Percentiles rank a stretch among this genome's conserved stretches.
These are phyloP conservation scores for Ypsolopha sequella DNA, from an alignment of 2,888 invertebrate species.

Conservation along the genomic window DNA sequence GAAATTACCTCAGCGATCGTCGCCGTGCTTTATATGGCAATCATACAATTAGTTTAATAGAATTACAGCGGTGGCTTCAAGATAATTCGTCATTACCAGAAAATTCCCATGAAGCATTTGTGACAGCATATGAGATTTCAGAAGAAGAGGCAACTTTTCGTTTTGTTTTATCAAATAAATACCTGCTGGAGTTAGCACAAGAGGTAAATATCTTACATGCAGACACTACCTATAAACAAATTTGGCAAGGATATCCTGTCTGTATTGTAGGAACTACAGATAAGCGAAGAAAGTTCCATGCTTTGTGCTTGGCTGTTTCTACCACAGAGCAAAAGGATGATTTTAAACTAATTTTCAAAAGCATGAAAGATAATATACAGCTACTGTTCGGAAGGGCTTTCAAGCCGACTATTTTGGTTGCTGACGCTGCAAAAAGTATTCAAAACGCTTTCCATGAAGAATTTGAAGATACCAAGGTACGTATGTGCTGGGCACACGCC, in stretches of 20 bases:
- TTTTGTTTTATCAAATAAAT: background rate
- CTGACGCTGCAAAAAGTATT: slow-evolving; percentile 11
- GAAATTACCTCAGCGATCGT: background rate
- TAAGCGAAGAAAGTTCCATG: background rate
- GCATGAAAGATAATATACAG: background rate
- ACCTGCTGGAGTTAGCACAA: background rate
- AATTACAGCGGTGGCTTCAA: background rate
- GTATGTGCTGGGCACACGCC: slow-evolving; percentile 10
- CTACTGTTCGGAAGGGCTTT: background rate
- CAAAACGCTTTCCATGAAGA: slow-evolving; percentile 10
- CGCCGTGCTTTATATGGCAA: background rate
- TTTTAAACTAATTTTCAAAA: background rate
- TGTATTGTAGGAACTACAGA: background rate
- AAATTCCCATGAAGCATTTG: background rate
- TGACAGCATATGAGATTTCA: background rate
- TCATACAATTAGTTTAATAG: background rate
- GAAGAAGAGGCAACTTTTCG: background rate
- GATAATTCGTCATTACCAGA: background rate
- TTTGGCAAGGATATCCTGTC: background rate
- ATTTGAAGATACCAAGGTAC: slow-evolving; percentile 8
- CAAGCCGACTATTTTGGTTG: slow-evolving; percentile 3
- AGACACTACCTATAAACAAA: background rate
- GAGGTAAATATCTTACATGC: background rate
- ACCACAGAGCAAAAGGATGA: background rate
- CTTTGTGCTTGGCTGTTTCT: background rate